phyloP scores from a whole-genome alignment of 2,797 vertebrate species.

The Hypotaenidia okinawae region DNA sequence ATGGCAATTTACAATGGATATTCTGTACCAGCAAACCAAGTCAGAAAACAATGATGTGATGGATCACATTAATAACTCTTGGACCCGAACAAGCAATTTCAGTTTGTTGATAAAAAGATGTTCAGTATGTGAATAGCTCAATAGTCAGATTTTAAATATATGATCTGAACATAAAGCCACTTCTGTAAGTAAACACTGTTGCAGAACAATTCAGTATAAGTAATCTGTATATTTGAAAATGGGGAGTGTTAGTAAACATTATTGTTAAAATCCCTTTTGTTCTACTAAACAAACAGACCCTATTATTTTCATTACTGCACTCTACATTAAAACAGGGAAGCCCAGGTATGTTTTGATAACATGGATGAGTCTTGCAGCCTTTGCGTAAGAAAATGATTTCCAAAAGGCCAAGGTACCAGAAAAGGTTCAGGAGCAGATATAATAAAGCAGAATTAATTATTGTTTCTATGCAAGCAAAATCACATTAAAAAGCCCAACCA shows the following conservation, averaged over 20 bases:
- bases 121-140: slow-evolving; percentile 68
- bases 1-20: slow-evolving; percentile 71
- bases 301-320: slow-evolving; percentile 71
- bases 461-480: slow-evolving; percentile 17
- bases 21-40: slow-evolving; percentile 56
- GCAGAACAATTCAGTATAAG: slow-evolving; percentile 74
- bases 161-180: slow-evolving; percentile 65
- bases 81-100: slow-evolving; percentile 66
- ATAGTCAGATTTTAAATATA: slow-evolving; percentile 75
- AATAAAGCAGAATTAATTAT: slow-evolving; percentile 43
- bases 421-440: slow-evolving; percentile 4
- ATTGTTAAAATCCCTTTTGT: slow-evolving; percentile 75
- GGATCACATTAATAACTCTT: slow-evolving; percentile 64
- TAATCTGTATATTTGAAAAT: slow-evolving; percentile 72
- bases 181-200: slow-evolving; percentile 77
- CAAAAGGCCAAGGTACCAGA: slow-evolving; percentile 52
- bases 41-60: slow-evolving; percentile 71
- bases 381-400: slow-evolving; percentile 54
- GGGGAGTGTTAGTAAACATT: slow-evolving; percentile 74
- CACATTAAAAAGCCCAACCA: slow-evolving; percentile 4
- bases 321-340: slow-evolving; percentile 67
- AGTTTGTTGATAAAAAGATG: slow-evolving; percentile 67
- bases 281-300: slow-evolving; percentile 77
- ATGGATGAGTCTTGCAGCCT: slow-evolving; percentile 36
- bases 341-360: slow-evolving; percentile 50